Percentiles rank a stretch among this genome's conserved stretches.
phyloP scores from a whole-genome alignment of 2,888 invertebrate species.

The Epirrhoe tristata region DNA sequence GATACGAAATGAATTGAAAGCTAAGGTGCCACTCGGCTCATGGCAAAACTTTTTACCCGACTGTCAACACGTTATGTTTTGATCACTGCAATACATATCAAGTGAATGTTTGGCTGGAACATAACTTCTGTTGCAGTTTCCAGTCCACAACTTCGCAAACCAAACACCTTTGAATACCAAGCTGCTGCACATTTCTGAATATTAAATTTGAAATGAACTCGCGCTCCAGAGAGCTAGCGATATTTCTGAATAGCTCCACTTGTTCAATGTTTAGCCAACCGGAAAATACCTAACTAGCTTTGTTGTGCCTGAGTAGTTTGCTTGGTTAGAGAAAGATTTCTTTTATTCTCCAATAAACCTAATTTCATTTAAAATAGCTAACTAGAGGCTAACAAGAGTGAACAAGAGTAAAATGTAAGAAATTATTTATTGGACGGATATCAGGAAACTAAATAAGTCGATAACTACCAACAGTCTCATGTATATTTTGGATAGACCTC shows the following conservation, averaged over 20 bases:
- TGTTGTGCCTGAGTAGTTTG: background rate
- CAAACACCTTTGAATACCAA: conserved; percentile 16
- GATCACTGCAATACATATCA: background rate
- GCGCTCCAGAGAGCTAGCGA: conserved; percentile 44
- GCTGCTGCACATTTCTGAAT: conserved; percentile 27
- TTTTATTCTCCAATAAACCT: background rate
- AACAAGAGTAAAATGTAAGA: too few species aligned
- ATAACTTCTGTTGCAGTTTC: conserved; percentile 11
- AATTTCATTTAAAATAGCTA: background rate
- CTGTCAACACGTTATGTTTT: too few species aligned
- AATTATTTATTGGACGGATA: too few species aligned
- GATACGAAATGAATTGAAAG: too few species aligned
- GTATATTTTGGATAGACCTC: too few species aligned
- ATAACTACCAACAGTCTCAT: too few species aligned
- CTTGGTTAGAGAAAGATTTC: background rate
- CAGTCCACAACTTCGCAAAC: conserved; percentile 3
- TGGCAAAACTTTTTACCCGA: too few species aligned
- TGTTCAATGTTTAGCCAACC: conserved; percentile 11
- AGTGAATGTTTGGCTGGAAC: background rate
- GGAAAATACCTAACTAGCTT: conserved; percentile 5
- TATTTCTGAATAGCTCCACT: conserved; percentile 47
- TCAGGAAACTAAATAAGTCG: too few species aligned
- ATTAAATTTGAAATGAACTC: conserved; percentile 45
- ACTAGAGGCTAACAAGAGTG: background rate
- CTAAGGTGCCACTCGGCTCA: too few species aligned